phyloP scores from a whole-genome alignment of 2,797 vertebrate species.

The Pseudocheirus occidentalis region DNA sequence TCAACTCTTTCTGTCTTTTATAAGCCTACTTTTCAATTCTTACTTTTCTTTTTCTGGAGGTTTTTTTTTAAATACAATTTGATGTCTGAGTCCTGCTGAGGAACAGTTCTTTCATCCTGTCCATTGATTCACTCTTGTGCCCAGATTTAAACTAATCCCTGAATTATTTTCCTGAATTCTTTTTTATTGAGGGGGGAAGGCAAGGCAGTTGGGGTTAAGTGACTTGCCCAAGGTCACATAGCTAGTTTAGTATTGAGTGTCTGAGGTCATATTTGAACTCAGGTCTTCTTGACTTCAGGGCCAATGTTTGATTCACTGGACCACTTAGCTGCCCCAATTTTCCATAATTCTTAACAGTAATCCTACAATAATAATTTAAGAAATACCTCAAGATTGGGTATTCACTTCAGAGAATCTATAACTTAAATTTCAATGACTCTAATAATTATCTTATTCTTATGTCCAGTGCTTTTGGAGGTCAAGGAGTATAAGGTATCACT shows the following conservation, averaged over 20 bases:
- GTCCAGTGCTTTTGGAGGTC: neutral
- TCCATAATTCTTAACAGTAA: constrained; percentile 8
- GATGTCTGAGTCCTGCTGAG: neutral
- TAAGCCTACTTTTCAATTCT: constrained; percentile 23
- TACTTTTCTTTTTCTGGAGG: neutral
- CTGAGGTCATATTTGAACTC: no score
- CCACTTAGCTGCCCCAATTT: neutral
- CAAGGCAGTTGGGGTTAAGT: no score
- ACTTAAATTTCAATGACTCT: constrained; percentile 24
- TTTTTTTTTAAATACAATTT: neutral
- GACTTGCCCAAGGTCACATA: no score
- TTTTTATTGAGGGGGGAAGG: no score
- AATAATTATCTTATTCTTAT: constrained; percentile 17
- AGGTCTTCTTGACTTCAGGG: no score
- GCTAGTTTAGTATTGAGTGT: no score
- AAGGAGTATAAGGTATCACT: neutral
- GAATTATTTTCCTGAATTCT: constrained; percentile 21
- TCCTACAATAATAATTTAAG: neutral
- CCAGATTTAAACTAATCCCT: constrained; percentile 17
- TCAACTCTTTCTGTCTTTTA: constrained; percentile 14
- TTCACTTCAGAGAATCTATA: neutral
- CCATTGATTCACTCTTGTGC: neutral
- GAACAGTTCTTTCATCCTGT: neutral
- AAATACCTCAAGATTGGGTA: neutral
- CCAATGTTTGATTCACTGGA: no score